Conservation (phyloP, 2,113 vertebrate genomes). For the Gobiocypris rarus region DNA sequence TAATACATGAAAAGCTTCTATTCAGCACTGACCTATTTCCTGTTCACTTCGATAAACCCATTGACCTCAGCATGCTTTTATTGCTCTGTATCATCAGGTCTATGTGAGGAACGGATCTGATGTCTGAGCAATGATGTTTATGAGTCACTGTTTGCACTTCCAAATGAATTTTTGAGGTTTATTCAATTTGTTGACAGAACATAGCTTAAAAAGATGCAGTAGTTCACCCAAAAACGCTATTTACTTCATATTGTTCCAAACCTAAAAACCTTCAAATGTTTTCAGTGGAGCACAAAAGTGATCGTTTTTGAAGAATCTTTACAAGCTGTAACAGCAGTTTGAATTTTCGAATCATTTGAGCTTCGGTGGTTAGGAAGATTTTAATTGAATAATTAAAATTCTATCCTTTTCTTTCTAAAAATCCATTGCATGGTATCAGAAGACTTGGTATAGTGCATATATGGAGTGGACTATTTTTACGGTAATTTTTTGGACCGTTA, state of each 20-base stretch:
- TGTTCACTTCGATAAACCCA: neutral
- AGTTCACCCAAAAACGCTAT: neutral
- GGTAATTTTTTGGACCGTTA: neutral
- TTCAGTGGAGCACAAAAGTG: too few relatives aligned
- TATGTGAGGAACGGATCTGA: neutral
- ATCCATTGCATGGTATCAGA: neutral
- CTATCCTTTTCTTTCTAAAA: neutral
- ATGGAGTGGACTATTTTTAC: neutral
- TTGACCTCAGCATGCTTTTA: neutral
- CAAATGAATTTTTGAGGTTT: neutral
- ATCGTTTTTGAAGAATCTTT: too few relatives aligned
- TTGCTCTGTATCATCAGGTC: neutral
- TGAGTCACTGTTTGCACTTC: neutral
- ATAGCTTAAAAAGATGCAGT: neutral
- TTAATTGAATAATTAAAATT: neutral
- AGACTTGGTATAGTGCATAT: constrained; percentile 6
- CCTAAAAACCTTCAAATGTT: too few relatives aligned
- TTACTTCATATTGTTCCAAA: neutral
- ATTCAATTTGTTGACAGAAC: neutral
- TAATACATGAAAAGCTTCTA: neutral
- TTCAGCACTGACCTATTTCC: constrained; percentile 1
- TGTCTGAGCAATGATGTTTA: neutral
- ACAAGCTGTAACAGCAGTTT: too few relatives aligned
- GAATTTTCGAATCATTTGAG: neutral
- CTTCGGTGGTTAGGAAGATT: neutral